These are phyloP conservation scores for Conus canariensis DNA, from an alignment of 2,888 invertebrate species.

Conservation along the genomic window DNA sequence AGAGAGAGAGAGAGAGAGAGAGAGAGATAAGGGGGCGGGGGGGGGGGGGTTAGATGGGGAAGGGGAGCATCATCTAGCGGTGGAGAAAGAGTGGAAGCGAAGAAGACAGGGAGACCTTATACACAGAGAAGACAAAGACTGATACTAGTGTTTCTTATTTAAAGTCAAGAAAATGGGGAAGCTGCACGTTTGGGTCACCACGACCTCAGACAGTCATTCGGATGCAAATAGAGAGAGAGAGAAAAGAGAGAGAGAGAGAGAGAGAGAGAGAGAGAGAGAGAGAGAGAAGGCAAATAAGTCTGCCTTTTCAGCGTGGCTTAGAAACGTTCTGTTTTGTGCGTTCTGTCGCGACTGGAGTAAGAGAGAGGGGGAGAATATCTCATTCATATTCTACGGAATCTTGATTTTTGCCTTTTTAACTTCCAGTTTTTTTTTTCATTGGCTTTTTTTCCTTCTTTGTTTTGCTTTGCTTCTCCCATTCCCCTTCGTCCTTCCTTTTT, in stretches of 20 bases:
- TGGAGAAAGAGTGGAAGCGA: background rate
- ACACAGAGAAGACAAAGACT: background rate
- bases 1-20: background rate
- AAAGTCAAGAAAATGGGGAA: background rate
- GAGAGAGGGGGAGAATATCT: too few species aligned
- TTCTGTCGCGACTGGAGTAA: too few species aligned
- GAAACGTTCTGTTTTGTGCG: too few species aligned
- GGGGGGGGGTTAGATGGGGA: background rate
- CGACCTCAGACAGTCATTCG: too few species aligned
- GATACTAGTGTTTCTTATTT: too few species aligned
- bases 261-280: constrained; percentile 4
- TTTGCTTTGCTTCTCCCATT: background rate
- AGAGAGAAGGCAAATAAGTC: background rate
- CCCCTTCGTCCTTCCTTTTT: background rate
- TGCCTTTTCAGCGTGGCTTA: background rate
- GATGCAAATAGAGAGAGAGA: background rate
- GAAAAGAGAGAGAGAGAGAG: background rate
- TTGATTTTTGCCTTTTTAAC: background rate
- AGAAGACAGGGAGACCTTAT: background rate
- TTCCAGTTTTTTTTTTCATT: background rate
- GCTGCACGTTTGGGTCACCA: background rate
- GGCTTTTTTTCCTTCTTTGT: background rate
- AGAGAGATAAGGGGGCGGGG: background rate
- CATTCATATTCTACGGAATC: background rate
- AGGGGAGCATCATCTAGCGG: too few species aligned